phyloP scores from a whole-genome alignment of 2,113 vertebrate species.

The Dromas ardeola region DNA sequence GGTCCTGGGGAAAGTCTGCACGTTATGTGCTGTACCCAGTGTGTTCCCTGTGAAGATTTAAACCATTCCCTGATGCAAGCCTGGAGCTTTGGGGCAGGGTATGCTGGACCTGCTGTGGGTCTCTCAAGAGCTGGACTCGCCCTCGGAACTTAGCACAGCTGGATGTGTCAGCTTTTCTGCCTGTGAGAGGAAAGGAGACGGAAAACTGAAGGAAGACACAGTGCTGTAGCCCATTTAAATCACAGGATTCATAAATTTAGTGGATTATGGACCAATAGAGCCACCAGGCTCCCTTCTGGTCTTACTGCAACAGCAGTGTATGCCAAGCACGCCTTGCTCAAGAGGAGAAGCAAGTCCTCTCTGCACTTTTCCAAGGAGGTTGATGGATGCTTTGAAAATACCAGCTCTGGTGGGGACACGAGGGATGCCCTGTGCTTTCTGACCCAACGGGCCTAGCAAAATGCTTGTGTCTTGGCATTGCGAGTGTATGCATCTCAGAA shows the following conservation, averaged over 20 bases:
- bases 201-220: neutral
- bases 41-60: neutral
- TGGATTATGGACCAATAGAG: neutral
- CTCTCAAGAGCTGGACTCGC: accelerated
- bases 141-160: neutral
- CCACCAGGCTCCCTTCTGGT: neutral
- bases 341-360: neutral
- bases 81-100: neutral
- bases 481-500: neutral
- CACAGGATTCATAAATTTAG: neutral
- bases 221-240: neutral
- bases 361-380: neutral
- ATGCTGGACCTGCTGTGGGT: neutral
- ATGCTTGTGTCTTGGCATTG: neutral
- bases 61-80: neutral
- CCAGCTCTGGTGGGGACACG: neutral
- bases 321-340: neutral
- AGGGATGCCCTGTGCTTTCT: neutral
- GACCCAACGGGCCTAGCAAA: neutral
- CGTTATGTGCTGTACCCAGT: neutral
- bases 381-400: neutral
- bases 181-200: neutral
- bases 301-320: neutral
- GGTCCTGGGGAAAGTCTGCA: neutral
- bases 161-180: neutral